These are phyloP conservation scores for Megastigmus dorsalis DNA, from an alignment of 2,888 invertebrate species.

Conservation along the genomic window DNA sequence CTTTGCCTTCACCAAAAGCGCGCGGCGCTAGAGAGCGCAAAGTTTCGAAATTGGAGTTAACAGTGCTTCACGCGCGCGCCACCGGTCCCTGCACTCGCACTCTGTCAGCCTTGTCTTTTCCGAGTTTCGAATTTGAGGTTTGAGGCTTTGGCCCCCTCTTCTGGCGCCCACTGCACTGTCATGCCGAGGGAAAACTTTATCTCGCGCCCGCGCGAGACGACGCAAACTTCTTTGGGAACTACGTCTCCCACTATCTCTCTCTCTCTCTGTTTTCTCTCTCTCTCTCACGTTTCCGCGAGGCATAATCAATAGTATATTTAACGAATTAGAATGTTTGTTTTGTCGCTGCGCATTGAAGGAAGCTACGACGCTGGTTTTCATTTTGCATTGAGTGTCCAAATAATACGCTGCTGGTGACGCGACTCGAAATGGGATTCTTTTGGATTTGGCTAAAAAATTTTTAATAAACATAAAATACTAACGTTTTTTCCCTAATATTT, in stretches of 20 bases:
- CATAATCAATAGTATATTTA: constrained; percentile 34
- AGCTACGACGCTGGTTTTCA: too few species aligned
- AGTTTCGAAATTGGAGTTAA: constrained; percentile 53
- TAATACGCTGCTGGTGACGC: too few species aligned
- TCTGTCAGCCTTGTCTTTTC: constrained; percentile 41
- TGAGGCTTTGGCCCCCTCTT: constrained; percentile 9
- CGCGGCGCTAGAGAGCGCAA: not conserved
- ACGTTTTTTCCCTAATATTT: too few species aligned
- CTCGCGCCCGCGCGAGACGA: constrained; percentile 3
- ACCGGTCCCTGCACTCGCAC: not conserved
- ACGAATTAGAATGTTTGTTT: constrained; percentile 36
- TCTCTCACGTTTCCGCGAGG: not conserved
- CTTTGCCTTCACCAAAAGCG: too few species aligned
- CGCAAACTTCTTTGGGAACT: constrained; percentile 22
- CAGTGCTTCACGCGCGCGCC: constrained; percentile 37
- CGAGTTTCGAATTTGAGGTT: constrained; percentile 50
- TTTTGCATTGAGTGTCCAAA: too few species aligned
- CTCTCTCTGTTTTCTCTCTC: not conserved
- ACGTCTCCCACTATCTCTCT: not conserved
- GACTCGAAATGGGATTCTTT: too few species aligned
- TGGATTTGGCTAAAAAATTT: too few species aligned
- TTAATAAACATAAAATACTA: too few species aligned
- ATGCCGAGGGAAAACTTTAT: too few species aligned
- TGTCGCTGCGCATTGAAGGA: not conserved
- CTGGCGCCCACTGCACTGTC: too few species aligned